These are phyloP conservation scores for Lasioglossum zephyrum DNA, from an alignment of 2,888 invertebrate genomes.

Conservation along the genomic window DNA sequence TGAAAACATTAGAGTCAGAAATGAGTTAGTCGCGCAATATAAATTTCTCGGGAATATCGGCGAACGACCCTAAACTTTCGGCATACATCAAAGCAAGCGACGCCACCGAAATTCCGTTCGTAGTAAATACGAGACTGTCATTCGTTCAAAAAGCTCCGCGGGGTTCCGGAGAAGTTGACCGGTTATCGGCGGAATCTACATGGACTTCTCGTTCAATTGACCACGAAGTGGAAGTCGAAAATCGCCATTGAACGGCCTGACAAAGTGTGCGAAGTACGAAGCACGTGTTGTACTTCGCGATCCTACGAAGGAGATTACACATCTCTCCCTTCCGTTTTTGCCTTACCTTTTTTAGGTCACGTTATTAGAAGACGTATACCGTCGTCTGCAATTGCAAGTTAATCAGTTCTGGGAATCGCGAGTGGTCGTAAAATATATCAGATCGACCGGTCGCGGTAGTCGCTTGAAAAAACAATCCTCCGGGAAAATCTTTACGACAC, in stretches of 20 bases:
- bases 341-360: conserved; percentile 62
- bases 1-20: neutral
- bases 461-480: conserved; percentile 42
- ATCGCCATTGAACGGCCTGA: conserved; percentile 27
- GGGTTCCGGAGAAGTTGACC: neutral
- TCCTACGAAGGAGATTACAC: conserved; percentile 53
- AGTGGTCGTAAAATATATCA: conserved; percentile 66
- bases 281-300: conserved; percentile 49
- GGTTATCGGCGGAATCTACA: neutral
- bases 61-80: neutral
- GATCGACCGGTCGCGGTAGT: conserved; percentile 46
- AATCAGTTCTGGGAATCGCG: conserved; percentile 67
- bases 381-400: conserved; percentile 67
- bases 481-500: conserved; percentile 64
- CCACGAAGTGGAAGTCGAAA: neutral
- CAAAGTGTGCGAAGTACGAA: neutral
- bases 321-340: neutral
- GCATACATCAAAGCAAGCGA: neutral
- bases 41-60: neutral
- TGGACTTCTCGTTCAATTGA: conserved; percentile 5
- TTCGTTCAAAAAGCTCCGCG: neutral
- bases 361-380: conserved; percentile 61
- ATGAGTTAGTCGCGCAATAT: neutral
- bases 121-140: neutral
- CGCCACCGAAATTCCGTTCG: neutral